These are phyloP conservation scores for Lophura nycthemera DNA, from an alignment of 2,113 vertebrate genomes.

Conservation along the genomic window DNA sequence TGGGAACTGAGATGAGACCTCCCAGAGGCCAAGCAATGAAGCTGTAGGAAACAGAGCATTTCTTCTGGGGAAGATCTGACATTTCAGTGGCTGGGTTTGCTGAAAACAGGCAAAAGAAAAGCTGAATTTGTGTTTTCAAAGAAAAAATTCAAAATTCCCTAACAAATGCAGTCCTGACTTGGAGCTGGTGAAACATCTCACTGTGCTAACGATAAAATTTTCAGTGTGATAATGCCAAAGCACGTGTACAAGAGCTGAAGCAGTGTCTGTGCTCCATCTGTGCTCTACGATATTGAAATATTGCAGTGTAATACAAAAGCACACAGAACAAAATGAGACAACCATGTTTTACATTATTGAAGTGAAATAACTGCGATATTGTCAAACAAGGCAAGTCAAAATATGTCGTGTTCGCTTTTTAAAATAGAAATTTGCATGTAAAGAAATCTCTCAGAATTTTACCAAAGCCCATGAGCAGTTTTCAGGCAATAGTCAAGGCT, in stretches of 20 bases:
- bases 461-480: background rate
- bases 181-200: background rate
- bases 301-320: slow-evolving; percentile 23
- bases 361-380: slow-evolving; percentile 48
- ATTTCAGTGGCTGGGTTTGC: background rate
- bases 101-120: rapidly evolving
- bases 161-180: background rate
- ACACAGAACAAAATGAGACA: slow-evolving; percentile 11
- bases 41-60: slow-evolving; percentile 7
- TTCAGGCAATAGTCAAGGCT: background rate
- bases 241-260: background rate
- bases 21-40: background rate
- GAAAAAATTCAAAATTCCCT: background rate
- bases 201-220: background rate
- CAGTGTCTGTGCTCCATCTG: slow-evolving; percentile 31
- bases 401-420: slow-evolving; percentile 45
- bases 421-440: slow-evolving; percentile 9
- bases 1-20: background rate
- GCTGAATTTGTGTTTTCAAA: background rate
- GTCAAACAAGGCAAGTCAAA: slow-evolving; percentile 66
- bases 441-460: background rate
- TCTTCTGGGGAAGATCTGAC: slow-evolving; percentile 1
- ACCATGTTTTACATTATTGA: slow-evolving; percentile 31
- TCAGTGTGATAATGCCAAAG: slow-evolving; percentile 18
- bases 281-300: slow-evolving; percentile 45